Conservation (phyloP, 2,113 vertebrate species). For the Athene noctua region DNA sequence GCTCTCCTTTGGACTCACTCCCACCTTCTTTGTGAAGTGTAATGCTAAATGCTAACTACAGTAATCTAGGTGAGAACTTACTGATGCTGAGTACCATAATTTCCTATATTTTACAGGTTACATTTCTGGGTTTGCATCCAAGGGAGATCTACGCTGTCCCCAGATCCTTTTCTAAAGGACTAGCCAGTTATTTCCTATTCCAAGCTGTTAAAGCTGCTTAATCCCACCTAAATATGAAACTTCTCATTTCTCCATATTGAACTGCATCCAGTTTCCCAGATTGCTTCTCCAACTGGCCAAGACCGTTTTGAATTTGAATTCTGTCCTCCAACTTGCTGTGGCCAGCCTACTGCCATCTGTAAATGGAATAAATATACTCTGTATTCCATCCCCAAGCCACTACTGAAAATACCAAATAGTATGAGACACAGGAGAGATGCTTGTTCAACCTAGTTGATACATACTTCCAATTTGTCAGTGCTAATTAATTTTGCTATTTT, state of each 20-base stretch:
- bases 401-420: background rate
- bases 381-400: background rate
- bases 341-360: background rate
- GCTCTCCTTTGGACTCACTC: background rate
- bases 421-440: background rate
- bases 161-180: background rate
- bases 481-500: background rate
- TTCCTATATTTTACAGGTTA: background rate
- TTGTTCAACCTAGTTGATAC: background rate
- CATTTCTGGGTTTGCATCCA: background rate
- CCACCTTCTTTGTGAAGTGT: background rate
- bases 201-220: background rate
- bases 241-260: background rate
- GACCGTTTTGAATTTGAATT: background rate
- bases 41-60: background rate
- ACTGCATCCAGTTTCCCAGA: background rate
- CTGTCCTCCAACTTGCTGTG: background rate
- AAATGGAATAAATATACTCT: background rate
- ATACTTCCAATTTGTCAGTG: background rate
- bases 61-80: background rate
- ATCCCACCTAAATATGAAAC: background rate
- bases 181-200: background rate
- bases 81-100: background rate
- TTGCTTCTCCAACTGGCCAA: background rate
- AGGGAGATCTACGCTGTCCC: background rate